Evolutionary conservation across 2,113 vertebrate species (phyloP).

Genomic region (Oophaga pumilio): DNA sequence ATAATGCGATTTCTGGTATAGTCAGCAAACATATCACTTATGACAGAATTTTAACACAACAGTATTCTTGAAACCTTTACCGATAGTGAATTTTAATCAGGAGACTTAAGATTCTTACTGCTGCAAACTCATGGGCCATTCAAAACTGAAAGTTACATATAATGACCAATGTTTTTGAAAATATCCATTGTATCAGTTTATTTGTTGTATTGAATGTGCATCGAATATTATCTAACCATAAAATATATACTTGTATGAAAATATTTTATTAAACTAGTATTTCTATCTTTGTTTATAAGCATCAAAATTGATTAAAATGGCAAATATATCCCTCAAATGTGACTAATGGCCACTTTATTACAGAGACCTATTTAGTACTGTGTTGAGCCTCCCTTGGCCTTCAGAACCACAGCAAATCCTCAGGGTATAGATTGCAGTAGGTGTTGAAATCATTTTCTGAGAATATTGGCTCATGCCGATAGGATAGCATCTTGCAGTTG

Average conservation of each 20-base stretch:
- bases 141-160: background rate
- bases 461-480: no score
- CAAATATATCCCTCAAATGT: no score
- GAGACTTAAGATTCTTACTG: background rate
- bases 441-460: no score
- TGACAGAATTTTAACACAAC: constrained; percentile 17
- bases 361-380: no score
- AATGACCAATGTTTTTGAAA: background rate
- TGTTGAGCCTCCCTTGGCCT: no score
- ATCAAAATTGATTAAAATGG: no score
- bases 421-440: no score
- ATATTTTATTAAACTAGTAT: background rate
- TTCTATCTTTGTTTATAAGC: background rate
- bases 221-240: background rate
- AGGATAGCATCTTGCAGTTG: no score
- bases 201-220: background rate
- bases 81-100: background rate
- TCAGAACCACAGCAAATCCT: no score
- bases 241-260: background rate
- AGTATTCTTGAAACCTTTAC: constrained; percentile 4
- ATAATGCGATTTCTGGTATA: constrained; percentile 23
- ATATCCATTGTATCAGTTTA: background rate
- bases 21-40: constrained; percentile 46
- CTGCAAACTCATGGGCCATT: background rate
- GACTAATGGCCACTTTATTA: no score